These are phyloP conservation scores for Eurypyga helias DNA, from an alignment of 2,113 vertebrate species.

Conservation along the genomic window DNA sequence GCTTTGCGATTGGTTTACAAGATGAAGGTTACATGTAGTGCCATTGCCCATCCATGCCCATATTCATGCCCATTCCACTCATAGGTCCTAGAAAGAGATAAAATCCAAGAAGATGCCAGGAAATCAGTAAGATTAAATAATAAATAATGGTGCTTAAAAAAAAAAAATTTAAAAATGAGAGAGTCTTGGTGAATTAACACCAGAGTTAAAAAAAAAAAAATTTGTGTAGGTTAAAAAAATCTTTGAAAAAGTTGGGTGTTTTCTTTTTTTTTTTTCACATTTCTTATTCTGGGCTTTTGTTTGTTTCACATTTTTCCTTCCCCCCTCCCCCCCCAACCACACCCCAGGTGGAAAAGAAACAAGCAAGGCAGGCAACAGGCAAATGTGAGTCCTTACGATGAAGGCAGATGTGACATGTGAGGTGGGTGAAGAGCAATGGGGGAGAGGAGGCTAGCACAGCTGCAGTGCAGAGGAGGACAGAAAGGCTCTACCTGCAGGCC, in stretches of 20 bases:
- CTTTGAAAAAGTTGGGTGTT: neutral
- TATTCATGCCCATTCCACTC: conserved; percentile 99
- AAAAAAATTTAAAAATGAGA: conserved; percentile 46
- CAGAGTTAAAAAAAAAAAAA: conserved; percentile 31
- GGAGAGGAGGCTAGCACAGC: conserved; percentile 6
- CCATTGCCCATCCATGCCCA: conserved; percentile 99
- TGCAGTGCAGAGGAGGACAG: neutral
- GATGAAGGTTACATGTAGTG: conserved; percentile 99
- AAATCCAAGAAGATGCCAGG: conserved; percentile 86
- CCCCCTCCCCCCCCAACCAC: neutral
- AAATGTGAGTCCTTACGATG: conserved; percentile 36
- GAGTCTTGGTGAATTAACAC: conserved; percentile 54
- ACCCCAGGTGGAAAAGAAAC: conserved; percentile 57
- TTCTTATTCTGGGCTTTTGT: neutral
- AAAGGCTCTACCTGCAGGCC: conserved; percentile 91
- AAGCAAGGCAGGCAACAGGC: conserved; percentile 75
- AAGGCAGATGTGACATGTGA: conserved; percentile 29
- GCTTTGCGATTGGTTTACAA: conserved; percentile 95
- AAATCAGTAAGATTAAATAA: conserved; percentile 77
- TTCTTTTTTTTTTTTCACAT: neutral
- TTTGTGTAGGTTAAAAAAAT: conserved; percentile 31
- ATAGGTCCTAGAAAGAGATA: conserved; percentile 98
- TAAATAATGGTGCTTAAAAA: conserved; percentile 29
- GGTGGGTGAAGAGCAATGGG: conserved; percentile 24
- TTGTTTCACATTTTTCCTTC: conserved; percentile 13